Conservation (phyloP, 2,888 invertebrate species). For the Conomelus anceps region DNA sequence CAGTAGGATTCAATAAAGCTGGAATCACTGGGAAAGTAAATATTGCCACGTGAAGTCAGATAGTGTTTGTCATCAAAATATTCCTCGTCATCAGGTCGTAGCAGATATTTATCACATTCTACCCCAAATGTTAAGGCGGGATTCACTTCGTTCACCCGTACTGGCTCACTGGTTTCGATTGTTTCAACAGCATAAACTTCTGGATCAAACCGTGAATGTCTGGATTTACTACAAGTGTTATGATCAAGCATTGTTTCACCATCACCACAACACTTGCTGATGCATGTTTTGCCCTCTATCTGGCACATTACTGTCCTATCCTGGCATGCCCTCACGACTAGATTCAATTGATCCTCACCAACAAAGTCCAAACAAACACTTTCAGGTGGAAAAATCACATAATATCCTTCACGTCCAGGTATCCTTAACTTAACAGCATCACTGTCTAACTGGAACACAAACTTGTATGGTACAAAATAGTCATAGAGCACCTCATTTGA, state of each 20-base stretch:
- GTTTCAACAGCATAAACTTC: slow-evolving; percentile 6
- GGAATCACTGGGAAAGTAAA: slow-evolving; percentile 5
- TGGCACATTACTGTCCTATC: slow-evolving; percentile 32
- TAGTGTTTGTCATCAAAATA: neutral
- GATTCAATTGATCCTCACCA: slow-evolving; percentile 25
- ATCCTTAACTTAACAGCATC: slow-evolving; percentile 28
- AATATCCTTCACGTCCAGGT: slow-evolving; percentile 15
- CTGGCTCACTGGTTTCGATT: neutral
- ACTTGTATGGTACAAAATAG: slow-evolving; percentile 23
- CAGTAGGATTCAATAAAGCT: slow-evolving; percentile 19
- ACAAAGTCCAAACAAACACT: slow-evolving; percentile 38
- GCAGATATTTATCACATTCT: neutral
- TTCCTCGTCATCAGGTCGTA: neutral
- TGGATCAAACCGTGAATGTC: slow-evolving; percentile 1
- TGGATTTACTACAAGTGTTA: neutral
- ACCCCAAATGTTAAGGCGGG: slow-evolving; percentile 17
- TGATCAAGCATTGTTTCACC: slow-evolving; percentile 31
- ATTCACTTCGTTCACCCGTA: slow-evolving; percentile 16
- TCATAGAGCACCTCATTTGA: slow-evolving; percentile 28
- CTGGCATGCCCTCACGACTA: slow-evolving; percentile 35
- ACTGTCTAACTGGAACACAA: slow-evolving; percentile 26
- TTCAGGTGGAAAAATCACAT: slow-evolving; percentile 29
- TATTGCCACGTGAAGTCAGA: neutral
- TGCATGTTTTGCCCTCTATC: slow-evolving; percentile 36
- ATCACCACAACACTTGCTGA: slow-evolving; percentile 42